phyloP scores from a whole-genome alignment of 2,888 invertebrate genomes.

The Galerucella calmariensis region DNA sequence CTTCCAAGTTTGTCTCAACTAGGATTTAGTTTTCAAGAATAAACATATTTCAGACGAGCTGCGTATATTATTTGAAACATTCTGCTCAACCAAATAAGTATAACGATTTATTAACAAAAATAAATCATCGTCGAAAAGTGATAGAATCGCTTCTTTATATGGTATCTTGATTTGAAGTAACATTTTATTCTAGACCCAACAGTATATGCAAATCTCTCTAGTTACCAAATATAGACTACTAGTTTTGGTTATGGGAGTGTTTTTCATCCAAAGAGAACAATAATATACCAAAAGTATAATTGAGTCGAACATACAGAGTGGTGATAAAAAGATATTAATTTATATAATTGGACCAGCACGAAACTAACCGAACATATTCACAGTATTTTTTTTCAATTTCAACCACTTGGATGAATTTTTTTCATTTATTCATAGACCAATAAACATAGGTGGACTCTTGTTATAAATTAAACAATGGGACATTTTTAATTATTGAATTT shows the following conservation, averaged over 20 bases:
- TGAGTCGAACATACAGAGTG: neutral
- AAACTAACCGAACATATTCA: too few species aligned
- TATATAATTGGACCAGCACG: too few species aligned
- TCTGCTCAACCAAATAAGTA: neutral
- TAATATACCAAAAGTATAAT: neutral
- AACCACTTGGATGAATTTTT: too few species aligned
- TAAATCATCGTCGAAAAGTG: neutral
- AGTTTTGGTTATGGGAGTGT: conserved; percentile 1
- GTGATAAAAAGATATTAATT: neutral
- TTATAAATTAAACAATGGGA: too few species aligned
- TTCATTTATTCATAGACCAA: too few species aligned
- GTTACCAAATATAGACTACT: neutral
- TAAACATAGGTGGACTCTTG: too few species aligned
- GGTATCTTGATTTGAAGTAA: neutral
- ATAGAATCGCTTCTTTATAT: neutral
- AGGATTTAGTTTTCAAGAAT: neutral
- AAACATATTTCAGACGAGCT: neutral
- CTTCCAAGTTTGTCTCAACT: too few species aligned
- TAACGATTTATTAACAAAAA: neutral
- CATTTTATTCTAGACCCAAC: neutral
- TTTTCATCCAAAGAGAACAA: neutral
- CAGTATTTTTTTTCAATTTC: too few species aligned
- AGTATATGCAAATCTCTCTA: neutral
- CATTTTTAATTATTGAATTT: too few species aligned
- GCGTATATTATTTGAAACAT: neutral